Conservation (phyloP, 1,140 invertebrate species). For the Heliconius eleuchia region DNA sequence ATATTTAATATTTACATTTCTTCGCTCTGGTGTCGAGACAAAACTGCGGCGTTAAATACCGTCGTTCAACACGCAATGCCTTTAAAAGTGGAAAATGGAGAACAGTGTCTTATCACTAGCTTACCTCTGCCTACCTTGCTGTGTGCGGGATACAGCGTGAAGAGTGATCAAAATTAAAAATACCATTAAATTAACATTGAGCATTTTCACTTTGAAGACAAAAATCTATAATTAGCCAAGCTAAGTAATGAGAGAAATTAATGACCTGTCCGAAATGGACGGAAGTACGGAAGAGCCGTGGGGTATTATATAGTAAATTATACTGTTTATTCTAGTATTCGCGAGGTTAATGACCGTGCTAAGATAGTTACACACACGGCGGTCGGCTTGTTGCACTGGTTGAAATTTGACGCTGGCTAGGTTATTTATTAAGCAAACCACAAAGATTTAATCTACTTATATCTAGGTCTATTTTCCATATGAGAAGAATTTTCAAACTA, state of each 20-base stretch:
- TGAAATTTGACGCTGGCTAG: constrained; percentile 32
- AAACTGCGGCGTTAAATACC: no score
- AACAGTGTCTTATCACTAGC: no score
- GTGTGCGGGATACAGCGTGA: no score
- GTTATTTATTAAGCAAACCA: constrained; percentile 31
- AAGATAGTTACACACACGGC: constrained; percentile 41
- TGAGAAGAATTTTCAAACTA: background rate
- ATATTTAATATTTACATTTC: no score
- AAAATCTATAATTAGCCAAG: background rate
- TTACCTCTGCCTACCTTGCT: no score
- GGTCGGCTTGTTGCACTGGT: constrained; percentile 30
- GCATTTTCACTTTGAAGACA: background rate
- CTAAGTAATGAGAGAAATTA: background rate
- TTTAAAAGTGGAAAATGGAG: no score
- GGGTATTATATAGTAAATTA: constrained; percentile 45
- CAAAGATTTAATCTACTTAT: constrained; percentile 20
- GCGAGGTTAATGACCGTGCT: constrained; percentile 53
- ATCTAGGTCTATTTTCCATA: background rate
- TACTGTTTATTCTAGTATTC: constrained; percentile 57
- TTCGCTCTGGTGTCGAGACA: no score
- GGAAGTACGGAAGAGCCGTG: constrained; percentile 59
- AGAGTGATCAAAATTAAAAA: no score
- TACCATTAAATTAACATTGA: background rate
- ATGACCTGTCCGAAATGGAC: constrained; percentile 18
- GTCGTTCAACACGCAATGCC: no score